Evolutionary conservation across 2,113 vertebrate species (phyloP), one percentile per base, ranked within the genome.

Genomic region (Neoarius graeffei): DNA sequence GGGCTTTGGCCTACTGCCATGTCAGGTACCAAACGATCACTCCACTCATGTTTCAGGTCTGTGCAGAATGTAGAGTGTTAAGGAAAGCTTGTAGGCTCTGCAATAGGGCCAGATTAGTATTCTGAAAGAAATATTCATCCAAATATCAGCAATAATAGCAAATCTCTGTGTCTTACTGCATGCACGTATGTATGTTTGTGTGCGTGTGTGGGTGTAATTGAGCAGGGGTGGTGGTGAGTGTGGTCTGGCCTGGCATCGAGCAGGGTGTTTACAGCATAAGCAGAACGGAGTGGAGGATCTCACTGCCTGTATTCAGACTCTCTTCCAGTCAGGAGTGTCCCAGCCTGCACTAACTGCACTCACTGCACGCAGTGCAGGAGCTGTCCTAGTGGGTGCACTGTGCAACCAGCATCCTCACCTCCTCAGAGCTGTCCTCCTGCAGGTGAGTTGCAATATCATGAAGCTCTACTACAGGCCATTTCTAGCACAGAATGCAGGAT

Each of bases 1-100:
- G 98, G 98, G 96, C 96, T 91, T 94, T 99, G 91, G 98, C 97
- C 57, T 99, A 97, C 92, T 99, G 98, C 92, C 98, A 99, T 52
- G 96, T 99, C 92, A 96, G 98, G 98, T 99, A 95, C 62, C 0
- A 0, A 42, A 60, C 82, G 57, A 57, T 85, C 54, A 56, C 57
- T 54, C 71, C 57, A 23, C 54, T 7, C 17, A 71, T 59, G 14
- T 60, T 66, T 54, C 20, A 56, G 17, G 6, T 2, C 14, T 59
- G 23, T 30, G 42, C 42, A 83, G 20, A 81, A 35, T 52, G 27
- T 30, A 30, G 7, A 54, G 3, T 80, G 11, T 30, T 11, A 59
- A 79, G 6, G 15, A 15, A 52, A 77, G 25, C 6, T 56, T 80
- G 25, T 57, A 4, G 1, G 11, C 6, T 57, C 50, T 77, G 20